Percentiles rank a stretch among this genome's conserved stretches.
Evolutionary conservation across 2,888 invertebrate genomes (phyloP).

Genomic region (Rhagonycha fulva): DNA sequence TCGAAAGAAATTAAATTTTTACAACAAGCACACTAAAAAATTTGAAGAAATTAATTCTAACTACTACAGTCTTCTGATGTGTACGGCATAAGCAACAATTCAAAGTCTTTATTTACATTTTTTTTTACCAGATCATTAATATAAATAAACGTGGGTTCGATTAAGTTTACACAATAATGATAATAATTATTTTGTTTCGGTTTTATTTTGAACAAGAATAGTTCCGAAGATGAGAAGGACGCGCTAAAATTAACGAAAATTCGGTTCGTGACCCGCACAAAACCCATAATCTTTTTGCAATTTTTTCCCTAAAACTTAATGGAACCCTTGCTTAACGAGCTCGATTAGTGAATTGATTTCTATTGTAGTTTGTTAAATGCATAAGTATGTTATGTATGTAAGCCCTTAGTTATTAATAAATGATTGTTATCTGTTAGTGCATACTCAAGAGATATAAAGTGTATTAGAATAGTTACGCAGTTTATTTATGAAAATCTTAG

Average conservation of each 20-base stretch:
- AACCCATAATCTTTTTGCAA: not conserved
- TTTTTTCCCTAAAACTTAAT: not conserved
- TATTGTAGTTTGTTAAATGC: not conserved
- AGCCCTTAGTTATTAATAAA: slow-evolving; percentile 16
- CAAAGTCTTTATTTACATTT: slow-evolving; percentile 20
- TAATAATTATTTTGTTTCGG: not conserved
- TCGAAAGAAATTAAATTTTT: not conserved
- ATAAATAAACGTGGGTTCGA: not conserved
- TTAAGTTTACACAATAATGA: not conserved
- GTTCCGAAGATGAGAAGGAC: not conserved
- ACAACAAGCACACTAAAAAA: slow-evolving; percentile 3
- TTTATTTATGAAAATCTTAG: slow-evolving; percentile 9
- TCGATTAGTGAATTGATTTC: not conserved
- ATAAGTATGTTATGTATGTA: not conserved
- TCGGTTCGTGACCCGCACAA: not conserved
- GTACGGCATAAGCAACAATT: slow-evolving; percentile 26
- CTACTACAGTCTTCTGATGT: slow-evolving; percentile 21
- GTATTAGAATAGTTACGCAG: slow-evolving; percentile 24
- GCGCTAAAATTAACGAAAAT: not conserved
- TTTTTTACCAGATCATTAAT: slow-evolving; percentile 14
- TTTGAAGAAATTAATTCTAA: slow-evolving; percentile 11
- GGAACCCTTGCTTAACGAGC: not conserved
- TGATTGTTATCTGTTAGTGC: slow-evolving; percentile 22
- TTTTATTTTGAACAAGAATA: not conserved
- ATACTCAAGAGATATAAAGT: slow-evolving; percentile 21